Evolutionary conservation across 2,888 invertebrate species (phyloP), one percentile per base, ranked within the genome.

Genomic region (Drosophila stalkeri): DNA sequence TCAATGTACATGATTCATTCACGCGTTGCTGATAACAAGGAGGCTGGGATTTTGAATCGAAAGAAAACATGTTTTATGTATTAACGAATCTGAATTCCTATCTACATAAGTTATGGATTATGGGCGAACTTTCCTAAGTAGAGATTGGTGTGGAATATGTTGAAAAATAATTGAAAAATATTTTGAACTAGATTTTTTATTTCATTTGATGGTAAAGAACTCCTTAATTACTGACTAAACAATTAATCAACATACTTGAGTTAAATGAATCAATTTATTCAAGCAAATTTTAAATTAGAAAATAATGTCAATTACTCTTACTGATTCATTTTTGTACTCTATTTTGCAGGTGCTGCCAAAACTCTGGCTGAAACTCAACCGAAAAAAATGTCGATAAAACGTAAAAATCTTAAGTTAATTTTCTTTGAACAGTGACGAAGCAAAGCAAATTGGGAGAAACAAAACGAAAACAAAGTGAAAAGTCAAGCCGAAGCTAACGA

Each of bases 381-480:
- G 57, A 75, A 63, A 23, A 89, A 89, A 89, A 91, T 91, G 91
- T 84, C 84, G 83, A 89, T 86, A 77, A 84, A 90, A 75, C 91
- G 85, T 56, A 81, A 75, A 68, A 80, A 65, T 64, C 76, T 77
- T 54, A 74, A 72, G 64, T 65, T 81, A 33, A 80, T 78, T 51
- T 78, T 65, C 74, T 57, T 78, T 69, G 72, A 85, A 61, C 52
- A 65, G 51, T 66, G 52, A 65, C 54, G 35, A 43, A 33, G 55
- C 47, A 46, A 54, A 47, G n/a, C 44, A 37, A 52, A 51, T 55
- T 51, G 18, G 46, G 43, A 64, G 62, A 41, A 63, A 12, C 33
- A 18, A 52, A 51, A 37, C 37, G 44, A 70, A 60, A 55, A 59
- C n/a, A 63, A 65, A 60, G 35, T 46, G 39, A 43, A 64, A 20